These are phyloP conservation scores for Macrosoma leucophasiata DNA, from an alignment of 2,888 invertebrate genomes.

Conservation along the genomic window DNA sequence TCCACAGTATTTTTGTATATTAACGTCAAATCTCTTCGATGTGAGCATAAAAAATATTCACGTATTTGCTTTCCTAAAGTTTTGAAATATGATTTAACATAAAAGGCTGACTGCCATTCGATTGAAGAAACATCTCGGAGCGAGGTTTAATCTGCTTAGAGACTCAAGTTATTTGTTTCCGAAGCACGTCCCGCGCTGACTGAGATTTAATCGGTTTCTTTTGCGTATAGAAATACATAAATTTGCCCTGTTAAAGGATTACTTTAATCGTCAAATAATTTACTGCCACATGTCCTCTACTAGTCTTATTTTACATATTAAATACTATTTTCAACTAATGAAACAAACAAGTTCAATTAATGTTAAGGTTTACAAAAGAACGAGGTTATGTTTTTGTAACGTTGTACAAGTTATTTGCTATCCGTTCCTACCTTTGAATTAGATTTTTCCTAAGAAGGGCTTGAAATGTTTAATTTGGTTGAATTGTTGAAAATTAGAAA, in stretches of 20 bases:
- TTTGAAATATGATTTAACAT: conserved; percentile 39
- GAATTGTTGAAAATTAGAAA: too few relatives aligned
- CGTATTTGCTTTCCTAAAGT: conserved; percentile 34
- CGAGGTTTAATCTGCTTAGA: conserved; percentile 63
- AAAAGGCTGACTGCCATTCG: conserved; percentile 33
- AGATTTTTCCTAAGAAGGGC: too few relatives aligned
- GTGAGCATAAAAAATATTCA: conserved; percentile 24
- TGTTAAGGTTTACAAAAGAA: too few relatives aligned
- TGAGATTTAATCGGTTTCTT: conserved; percentile 65
- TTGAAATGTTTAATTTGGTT: too few relatives aligned
- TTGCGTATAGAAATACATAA: conserved; percentile 45
- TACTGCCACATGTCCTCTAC: conserved; percentile 48
- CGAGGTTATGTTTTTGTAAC: too few relatives aligned
- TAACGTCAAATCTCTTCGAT: conserved; percentile 22
- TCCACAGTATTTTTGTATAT: conserved; percentile 35
- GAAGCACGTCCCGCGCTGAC: conserved; percentile 63
- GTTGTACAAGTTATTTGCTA: too few relatives aligned
- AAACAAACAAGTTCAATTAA: too few relatives aligned
- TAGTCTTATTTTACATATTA: too few relatives aligned
- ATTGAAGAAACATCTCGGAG: conserved; percentile 46
- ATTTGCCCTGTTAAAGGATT: conserved; percentile 42
- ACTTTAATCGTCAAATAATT: conserved; percentile 64
- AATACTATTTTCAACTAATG: too few relatives aligned
- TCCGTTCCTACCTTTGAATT: too few relatives aligned
- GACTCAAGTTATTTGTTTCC: conserved; percentile 57